Conservation (phyloP, 2,113 vertebrate species). For the Tachycineta bicolor region DNA sequence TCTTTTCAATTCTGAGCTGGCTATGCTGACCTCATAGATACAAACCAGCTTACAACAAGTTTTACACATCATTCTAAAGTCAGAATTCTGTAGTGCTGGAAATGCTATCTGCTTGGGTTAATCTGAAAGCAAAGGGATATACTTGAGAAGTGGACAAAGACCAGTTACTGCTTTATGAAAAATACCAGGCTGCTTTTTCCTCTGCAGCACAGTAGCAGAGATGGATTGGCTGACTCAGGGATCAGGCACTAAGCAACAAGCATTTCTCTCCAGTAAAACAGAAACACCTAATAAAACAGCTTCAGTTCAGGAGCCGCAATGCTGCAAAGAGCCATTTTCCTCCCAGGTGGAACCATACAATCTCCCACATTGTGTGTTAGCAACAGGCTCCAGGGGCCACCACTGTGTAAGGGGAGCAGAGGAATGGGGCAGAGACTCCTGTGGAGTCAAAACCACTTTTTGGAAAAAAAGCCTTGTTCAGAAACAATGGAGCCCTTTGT, state of each 20-base stretch:
- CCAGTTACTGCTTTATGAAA: not conserved
- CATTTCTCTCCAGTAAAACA: not conserved
- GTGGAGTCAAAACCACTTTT: not conserved
- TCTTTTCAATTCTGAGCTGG: not conserved
- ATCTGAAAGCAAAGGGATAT: not conserved
- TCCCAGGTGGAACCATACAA: not conserved
- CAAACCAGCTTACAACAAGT: not conserved
- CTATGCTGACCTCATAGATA: not conserved
- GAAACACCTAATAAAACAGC: not conserved
- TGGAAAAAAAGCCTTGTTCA: not conserved
- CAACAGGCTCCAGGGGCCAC: not conserved
- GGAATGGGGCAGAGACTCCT: not conserved
- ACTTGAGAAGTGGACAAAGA: not conserved
- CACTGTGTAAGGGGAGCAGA: accelerated
- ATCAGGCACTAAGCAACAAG: conserved; percentile 13
- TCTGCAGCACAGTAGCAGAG: not conserved
- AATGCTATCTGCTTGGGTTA: not conserved
- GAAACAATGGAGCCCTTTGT: not conserved
- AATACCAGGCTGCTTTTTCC: not conserved
- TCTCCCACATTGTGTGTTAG: not conserved
- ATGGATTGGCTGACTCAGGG: conserved; percentile 33
- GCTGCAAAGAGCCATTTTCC: not conserved
- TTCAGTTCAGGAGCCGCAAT: not conserved
- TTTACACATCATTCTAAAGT: not conserved
- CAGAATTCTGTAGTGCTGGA: not conserved